A percentile compares a stretch with the other conserved stretches of the same genome.
These are phyloP conservation scores for Passer domesticus DNA, from an alignment of 2,113 vertebrate species.

Conservation along the genomic window DNA sequence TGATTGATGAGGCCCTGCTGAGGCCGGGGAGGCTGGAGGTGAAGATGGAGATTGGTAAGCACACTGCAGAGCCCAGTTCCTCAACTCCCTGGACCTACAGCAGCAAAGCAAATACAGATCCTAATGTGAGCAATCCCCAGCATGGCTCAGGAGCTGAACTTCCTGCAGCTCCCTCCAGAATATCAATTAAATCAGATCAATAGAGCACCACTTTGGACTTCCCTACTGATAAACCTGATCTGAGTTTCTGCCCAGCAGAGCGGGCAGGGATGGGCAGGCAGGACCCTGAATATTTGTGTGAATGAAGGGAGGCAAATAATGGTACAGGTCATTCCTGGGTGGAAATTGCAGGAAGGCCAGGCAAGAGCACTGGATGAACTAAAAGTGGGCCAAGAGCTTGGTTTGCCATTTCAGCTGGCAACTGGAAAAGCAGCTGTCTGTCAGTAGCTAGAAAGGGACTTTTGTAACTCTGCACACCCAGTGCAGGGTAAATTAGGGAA, in stretches of 20 bases:
- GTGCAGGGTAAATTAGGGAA: neutral
- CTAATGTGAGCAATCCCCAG: neutral
- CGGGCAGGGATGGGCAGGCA: neutral
- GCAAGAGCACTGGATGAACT: neutral
- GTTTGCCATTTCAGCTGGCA: neutral
- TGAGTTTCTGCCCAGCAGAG: neutral
- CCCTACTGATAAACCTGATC: neutral
- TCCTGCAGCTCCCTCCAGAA: neutral
- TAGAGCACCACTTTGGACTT: neutral
- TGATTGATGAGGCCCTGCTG: constrained; percentile 95
- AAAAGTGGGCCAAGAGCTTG: neutral
- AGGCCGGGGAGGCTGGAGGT: constrained; percentile 94
- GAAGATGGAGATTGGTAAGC: constrained; percentile 98
- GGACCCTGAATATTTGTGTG: neutral
- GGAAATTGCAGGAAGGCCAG: neutral
- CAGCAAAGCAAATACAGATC: neutral
- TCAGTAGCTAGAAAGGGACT: neutral
- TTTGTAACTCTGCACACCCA: neutral
- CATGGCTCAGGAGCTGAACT: neutral
- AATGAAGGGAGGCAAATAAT: neutral
- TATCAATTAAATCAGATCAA: neutral
- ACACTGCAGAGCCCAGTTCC: neutral
- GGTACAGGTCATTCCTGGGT: neutral
- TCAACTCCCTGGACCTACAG: neutral
- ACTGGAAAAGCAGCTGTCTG: neutral